Evolutionary conservation across 2,797 vertebrate genomes (phyloP).

Genomic region (Pogoniulus pusillus): DNA sequence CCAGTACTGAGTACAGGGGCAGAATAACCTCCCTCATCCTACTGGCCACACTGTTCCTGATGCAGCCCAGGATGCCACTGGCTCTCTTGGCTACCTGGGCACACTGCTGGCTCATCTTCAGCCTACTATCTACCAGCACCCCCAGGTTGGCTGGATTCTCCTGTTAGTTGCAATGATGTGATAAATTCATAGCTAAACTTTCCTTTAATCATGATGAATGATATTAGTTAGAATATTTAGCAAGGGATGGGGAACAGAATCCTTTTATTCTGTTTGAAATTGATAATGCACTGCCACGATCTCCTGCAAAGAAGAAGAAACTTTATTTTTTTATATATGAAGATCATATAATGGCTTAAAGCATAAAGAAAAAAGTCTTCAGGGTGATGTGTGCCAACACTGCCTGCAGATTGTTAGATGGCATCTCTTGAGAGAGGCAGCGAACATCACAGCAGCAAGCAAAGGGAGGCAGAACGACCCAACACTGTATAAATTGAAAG

Average conservation of each 20-base stretch:
- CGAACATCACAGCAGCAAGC: neutral
- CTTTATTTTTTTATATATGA: neutral
- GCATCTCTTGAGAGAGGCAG: neutral
- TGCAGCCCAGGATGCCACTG: too few relatives aligned
- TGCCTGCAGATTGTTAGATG: neutral
- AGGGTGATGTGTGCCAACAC: neutral
- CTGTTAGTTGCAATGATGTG: neutral
- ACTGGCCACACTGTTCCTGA: too few relatives aligned
- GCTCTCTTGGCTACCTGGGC: too few relatives aligned
- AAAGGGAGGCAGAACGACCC: neutral
- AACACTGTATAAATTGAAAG: neutral
- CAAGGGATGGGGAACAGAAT: neutral
- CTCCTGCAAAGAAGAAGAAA: neutral
- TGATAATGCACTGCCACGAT: rapidly evolving
- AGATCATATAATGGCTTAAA: neutral
- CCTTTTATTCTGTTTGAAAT: neutral
- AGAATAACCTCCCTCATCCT: too few relatives aligned
- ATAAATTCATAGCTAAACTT: neutral
- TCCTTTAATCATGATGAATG: neutral
- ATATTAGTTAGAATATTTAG: neutral
- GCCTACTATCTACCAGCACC: too few relatives aligned
- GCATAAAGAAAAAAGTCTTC: neutral
- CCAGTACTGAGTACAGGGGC: too few relatives aligned
- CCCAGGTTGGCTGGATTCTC: neutral
- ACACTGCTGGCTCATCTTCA: too few relatives aligned